These are phyloP conservation scores for Trachelipus rathkii DNA, from an alignment of 1,140 invertebrate genomes.

Conservation along the genomic window DNA sequence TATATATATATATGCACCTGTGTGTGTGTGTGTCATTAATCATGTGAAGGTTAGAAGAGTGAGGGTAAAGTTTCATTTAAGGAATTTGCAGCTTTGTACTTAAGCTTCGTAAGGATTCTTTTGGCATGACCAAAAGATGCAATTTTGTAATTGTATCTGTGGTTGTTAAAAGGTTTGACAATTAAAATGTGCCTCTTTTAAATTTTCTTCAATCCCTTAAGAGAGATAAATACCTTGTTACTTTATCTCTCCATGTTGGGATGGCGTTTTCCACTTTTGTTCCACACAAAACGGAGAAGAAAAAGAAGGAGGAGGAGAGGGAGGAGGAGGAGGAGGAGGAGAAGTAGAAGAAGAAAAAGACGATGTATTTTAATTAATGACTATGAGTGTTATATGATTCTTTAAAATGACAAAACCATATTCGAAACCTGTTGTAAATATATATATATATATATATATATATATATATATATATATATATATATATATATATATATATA, in stretches of 20 bases:
- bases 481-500: too few relatives aligned
- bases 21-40: too few relatives aligned
- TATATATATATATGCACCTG: too few relatives aligned
- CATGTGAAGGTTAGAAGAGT: neutral
- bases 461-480: too few relatives aligned
- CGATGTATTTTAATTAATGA: neutral
- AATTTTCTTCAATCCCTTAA: neutral
- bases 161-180: constrained; percentile 12
- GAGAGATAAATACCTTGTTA: constrained; percentile 10
- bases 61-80: neutral
- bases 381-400: too few relatives aligned
- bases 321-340: neutral
- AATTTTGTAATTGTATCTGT: neutral
- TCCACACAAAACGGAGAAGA: neutral
- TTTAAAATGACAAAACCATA: too few relatives aligned
- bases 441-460: too few relatives aligned
- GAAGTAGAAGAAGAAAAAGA: too few relatives aligned
- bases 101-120: neutral
- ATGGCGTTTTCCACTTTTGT: neutral
- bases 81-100: neutral
- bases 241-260: neutral
- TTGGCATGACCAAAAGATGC: neutral
- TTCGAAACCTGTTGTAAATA: too few relatives aligned
- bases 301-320: neutral
- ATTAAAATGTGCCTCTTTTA: neutral